Base-by-base conservation (phyloP, 2,113 vertebrate genomes). In the Dromiciops gliroides region DNA sequence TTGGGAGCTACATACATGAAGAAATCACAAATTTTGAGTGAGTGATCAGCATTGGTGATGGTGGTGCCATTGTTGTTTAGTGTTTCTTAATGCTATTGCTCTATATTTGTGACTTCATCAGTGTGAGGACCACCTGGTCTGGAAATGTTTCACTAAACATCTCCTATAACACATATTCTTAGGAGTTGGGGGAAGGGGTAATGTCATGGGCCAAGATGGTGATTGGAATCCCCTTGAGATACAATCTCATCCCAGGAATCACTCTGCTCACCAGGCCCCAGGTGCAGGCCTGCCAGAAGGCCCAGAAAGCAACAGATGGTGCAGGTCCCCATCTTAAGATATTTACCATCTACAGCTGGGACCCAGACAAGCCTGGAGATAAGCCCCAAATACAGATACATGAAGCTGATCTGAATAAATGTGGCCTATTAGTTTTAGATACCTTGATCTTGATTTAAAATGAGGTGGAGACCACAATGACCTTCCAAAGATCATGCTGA, bases 371-470 rank as follows among this genome's bases (percentile, higher is more conserved):
- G 51, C 93, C 98, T 0, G 99, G 99, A 51, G 99, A 99, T 98
- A 99, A 99, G 90, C 99, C 99, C 5, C 99, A 96, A 94, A 99
- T 99, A 99, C 99, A 99, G 98, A 99, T 98, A 0, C 99, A 98
- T 0, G 99, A 99, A 12, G 94, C 99, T 31, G 99, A 99, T 97
- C 98, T 99, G 49, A 99, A 99, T 97, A 97, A 97, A 99, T 99
- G 97, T 95, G 99, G 99, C 0, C 99, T 99, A 2, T 99, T 99
- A 99, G 99, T 99, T 67, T 98, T 99, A 0, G 99, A 99, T 25
- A 99, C 99, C 11, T 98, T 99, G 92, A 99, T 99, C 98, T 99
- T 99, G 98, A 99, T 99, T 23, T 99, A 99, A 98, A 99, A 99
- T 47, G 99, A 99, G 97, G 95, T 99, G 49, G 99, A 99, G 93